Percentiles rank a stretch among this genome's conserved stretches.
Evolutionary conservation across 2,113 vertebrate species (phyloP).

Genomic region (Cairina moschata): DNA sequence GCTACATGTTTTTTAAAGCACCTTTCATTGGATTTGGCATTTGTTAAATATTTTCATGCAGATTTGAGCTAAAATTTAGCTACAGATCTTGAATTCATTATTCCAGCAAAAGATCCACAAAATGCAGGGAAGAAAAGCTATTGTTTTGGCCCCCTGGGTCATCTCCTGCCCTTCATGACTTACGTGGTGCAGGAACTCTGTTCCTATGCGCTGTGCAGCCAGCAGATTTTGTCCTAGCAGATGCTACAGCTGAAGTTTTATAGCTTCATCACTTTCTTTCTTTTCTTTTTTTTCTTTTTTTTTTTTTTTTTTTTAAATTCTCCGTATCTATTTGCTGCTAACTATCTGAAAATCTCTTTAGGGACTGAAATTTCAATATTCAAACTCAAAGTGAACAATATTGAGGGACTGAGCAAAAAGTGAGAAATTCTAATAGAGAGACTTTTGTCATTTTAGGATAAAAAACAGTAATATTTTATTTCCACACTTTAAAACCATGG

Average conservation of each 20-base stretch:
- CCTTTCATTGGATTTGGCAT: neutral
- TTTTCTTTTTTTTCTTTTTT: neutral
- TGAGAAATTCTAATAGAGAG: neutral
- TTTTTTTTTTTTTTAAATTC: neutral
- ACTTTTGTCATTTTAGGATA: neutral
- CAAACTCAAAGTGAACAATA: neutral
- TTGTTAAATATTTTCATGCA: neutral
- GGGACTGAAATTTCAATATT: neutral
- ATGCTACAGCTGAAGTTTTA: neutral
- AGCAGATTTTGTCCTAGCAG: neutral
- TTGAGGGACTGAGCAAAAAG: neutral
- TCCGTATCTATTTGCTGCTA: neutral
- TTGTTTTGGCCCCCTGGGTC: neutral
- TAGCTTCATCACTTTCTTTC: neutral
- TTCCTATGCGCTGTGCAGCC: neutral
- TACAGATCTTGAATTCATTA: neutral
- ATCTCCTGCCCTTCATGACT: neutral
- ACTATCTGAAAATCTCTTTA: neutral
- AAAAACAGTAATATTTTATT: neutral
- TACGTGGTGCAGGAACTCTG: neutral
- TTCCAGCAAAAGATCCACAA: neutral
- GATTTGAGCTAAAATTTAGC: neutral
- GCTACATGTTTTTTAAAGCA: neutral
- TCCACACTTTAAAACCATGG: neutral
- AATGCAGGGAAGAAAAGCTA: neutral